Conservation (phyloP, 1,140 invertebrate genomes). For the Lithobius niger region DNA sequence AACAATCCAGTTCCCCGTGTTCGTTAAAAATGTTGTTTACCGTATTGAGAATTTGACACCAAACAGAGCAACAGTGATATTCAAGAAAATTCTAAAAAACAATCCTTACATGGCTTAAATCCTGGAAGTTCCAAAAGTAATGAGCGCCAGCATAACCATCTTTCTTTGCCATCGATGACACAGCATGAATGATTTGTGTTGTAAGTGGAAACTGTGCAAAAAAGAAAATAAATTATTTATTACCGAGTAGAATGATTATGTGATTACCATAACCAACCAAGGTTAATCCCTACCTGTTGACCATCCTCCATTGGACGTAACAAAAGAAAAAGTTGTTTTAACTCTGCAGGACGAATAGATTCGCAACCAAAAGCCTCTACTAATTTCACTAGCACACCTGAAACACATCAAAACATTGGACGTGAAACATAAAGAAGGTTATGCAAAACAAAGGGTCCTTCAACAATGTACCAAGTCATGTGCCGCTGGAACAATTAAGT, state of each 20-base stretch:
- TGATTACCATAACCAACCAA: neutral
- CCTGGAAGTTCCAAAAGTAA: constrained; percentile 40
- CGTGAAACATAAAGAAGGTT: neutral
- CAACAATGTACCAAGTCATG: neutral
- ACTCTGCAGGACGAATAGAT: constrained; percentile 41
- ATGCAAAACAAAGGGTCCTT: no score
- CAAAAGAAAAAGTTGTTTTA: constrained; percentile 39
- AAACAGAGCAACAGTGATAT: neutral
- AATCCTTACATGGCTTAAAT: constrained; percentile 28
- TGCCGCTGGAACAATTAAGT: neutral
- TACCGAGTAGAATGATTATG: neutral
- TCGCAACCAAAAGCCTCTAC: constrained; percentile 28
- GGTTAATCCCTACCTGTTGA: constrained; percentile 22
- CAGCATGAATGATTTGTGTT: constrained; percentile 30
- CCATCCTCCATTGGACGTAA: constrained; percentile 29
- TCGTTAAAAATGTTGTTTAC: no score
- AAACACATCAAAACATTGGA: constrained; percentile 17
- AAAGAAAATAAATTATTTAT: constrained; percentile 12
- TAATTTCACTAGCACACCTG: constrained; percentile 34
- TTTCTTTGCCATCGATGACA: constrained; percentile 35
- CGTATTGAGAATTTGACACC: no score
- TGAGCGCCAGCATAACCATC: constrained; percentile 31
- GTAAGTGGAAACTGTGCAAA: constrained; percentile 33
- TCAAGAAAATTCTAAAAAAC: neutral
- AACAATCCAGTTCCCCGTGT: no score